Evolutionary conservation across 1,140 invertebrate genomes (phyloP), one percentile per base, ranked within the genome.

Genomic region (Drosophila gunungcola): DNA sequence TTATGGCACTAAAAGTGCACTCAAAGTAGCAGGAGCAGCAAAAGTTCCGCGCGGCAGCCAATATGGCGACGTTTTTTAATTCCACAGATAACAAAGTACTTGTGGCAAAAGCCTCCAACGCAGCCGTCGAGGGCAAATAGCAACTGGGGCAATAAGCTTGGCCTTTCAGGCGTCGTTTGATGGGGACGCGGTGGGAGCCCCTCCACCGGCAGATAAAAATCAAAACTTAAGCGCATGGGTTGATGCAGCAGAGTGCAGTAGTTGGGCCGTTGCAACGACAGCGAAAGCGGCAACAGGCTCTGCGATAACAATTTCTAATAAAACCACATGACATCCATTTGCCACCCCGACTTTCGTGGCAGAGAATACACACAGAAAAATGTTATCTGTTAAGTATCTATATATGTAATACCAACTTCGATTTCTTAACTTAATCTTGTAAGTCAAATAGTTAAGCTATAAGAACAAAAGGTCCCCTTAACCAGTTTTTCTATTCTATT

Each of bases 271-370:
- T 21, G 45, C 53, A 38, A 39, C 34, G 38, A 29, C 48, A 43
- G 53, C 51, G 10, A 53, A 46, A 51, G 72, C 72, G 69, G 81
- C 78, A 85, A 85, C 82, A 85, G 82, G 82, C 82, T 54, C 76
- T 58, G 67, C 65, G 83, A 88, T 88, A 88, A 88, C 83, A 83
- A 88, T 88, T 88, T 88, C 83, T 88, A 88, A 88, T 88, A 88
- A 88, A 88, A 83, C 83, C 83, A 46, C 83, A 88, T 88, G 83
- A 88, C 83, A 88, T 78, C 65, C 60, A 61, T 67, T 68, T 51
- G 57, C 54, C 42, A 46, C 58, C 38, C 58, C 39, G 34, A 43
- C 39, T 54, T n/a, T 43, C 45, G 7, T 41, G 55, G 21, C 25
- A 5, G 5, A 21, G 41, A 3, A 11, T 61, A 16, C 56, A 73